These are phyloP conservation scores for Erynnis tages DNA, from an alignment of 2,888 invertebrate species.

Conservation along the genomic window DNA sequence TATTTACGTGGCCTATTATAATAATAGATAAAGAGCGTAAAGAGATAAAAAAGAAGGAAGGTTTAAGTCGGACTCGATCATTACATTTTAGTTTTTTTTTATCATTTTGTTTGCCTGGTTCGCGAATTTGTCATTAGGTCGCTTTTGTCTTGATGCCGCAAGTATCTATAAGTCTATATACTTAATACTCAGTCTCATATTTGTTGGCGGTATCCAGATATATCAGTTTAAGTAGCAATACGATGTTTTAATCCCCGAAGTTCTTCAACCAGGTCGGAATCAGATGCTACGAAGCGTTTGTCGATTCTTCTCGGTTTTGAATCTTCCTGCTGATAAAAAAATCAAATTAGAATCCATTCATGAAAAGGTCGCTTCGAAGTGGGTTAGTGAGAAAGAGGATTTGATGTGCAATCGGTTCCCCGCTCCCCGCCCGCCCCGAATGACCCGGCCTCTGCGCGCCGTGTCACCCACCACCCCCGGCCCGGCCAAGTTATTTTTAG, in stretches of 20 bases:
- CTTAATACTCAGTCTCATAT: constrained; percentile 79
- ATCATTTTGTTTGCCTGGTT: constrained; percentile 42
- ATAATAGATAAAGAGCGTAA: constrained; percentile 22
- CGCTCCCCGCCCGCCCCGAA: constrained; percentile 51
- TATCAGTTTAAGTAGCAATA: constrained; percentile 76
- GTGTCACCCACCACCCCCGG: constrained; percentile 72
- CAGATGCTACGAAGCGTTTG: constrained; percentile 84
- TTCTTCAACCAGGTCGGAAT: constrained; percentile 83
- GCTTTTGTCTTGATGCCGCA: constrained; percentile 46
- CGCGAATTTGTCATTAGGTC: constrained; percentile 42
- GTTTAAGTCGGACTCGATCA: constrained; percentile 21
- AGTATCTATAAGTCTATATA: constrained; percentile 66
- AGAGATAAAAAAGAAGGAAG: constrained; percentile 24
- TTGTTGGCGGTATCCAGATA: constrained; percentile 66
- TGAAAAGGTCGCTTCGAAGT: constrained; percentile 31
- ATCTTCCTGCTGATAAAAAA: constrained; percentile 53
- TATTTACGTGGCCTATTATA: no score
- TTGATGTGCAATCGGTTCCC: constrained; percentile 42
- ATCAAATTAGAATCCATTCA: constrained; percentile 31
- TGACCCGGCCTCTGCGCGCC: constrained; percentile 73
- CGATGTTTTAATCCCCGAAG: constrained; percentile 84
- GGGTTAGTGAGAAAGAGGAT: constrained; percentile 39
- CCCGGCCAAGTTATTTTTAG: constrained; percentile 78
- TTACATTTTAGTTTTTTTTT: constrained; percentile 37
- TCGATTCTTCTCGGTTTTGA: constrained; percentile 73